A percentile compares a stretch with the other conserved stretches of the same genome.
These are phyloP conservation scores for Gryllus longicercus DNA, from an alignment of 2,888 invertebrate species.

Conservation along the genomic window DNA sequence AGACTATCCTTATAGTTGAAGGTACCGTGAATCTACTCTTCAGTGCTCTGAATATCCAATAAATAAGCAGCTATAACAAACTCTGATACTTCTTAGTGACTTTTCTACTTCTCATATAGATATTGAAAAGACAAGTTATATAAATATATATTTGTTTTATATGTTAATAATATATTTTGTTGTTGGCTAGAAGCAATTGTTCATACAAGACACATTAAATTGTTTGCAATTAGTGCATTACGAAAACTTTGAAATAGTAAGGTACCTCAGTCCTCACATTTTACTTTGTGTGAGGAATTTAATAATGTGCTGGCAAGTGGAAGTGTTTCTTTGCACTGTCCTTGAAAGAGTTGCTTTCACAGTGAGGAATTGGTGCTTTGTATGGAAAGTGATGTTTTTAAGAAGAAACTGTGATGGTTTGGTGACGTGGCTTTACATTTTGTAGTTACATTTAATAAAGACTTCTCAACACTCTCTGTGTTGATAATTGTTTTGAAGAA, in stretches of 20 bases:
- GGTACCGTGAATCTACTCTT: not conserved
- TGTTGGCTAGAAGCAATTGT: not conserved
- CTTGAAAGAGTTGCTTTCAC: not conserved
- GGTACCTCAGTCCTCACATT: slow-evolving; percentile 7
- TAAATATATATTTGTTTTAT: not conserved
- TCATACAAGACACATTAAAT: not conserved
- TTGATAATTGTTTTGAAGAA: not conserved
- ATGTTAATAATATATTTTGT: not conserved
- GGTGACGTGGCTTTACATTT: not conserved
- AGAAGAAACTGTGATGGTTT: slow-evolving; percentile 17
- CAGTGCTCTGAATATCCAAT: not conserved
- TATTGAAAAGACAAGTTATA: slow-evolving; percentile 1
- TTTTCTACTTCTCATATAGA: not conserved
- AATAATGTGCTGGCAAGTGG: not conserved
- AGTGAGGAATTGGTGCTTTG: slow-evolving; percentile 9
- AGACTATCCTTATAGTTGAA: not conserved
- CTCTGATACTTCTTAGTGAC: not conserved
- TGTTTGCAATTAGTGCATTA: not conserved
- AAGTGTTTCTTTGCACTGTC: not conserved
- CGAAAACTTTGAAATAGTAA: not conserved
- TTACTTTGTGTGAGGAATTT: not conserved
- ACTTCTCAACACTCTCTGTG: slow-evolving; percentile 5
- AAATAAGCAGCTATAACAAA: not conserved
- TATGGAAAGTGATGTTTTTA: not conserved
- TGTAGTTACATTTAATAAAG: not conserved